Evolutionary conservation across 2,888 invertebrate species (phyloP).

Genomic region (Macrophya annulata): DNA sequence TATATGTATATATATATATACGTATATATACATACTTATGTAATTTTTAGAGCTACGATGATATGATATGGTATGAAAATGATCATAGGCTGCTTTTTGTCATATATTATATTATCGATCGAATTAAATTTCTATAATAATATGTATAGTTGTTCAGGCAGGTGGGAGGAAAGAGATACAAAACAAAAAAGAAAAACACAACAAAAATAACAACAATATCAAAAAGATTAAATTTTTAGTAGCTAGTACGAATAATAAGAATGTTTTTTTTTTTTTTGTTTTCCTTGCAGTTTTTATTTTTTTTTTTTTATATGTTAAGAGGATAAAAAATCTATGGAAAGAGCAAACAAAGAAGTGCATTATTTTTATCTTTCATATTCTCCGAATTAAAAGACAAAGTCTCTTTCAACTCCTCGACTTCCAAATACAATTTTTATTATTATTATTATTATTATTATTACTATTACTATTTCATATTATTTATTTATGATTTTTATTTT

Average conservation of each 20-base stretch:
- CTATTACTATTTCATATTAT: too few species aligned
- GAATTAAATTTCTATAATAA: neutral
- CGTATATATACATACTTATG: slow-evolving; percentile 66
- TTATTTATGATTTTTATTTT: neutral
- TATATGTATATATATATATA: slow-evolving; percentile 69
- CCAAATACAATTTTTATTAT: neutral
- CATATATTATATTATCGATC: slow-evolving; percentile 14
- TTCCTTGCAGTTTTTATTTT: neutral
- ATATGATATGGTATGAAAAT: neutral
- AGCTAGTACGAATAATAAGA: neutral
- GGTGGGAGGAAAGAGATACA: neutral
- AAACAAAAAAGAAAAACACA: neutral
- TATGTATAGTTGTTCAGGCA: slow-evolving; percentile 6
- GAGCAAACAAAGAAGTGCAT: neutral
- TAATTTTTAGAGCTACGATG: slow-evolving; percentile 64
- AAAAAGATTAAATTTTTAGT: neutral
- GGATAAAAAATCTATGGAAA: neutral
- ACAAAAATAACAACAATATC: neutral
- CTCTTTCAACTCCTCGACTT: neutral
- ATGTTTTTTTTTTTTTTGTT: neutral
- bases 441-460: neutral
- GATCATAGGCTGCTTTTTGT: neutral
- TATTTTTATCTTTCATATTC: neutral
- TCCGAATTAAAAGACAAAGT: neutral
- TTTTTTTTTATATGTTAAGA: neutral